Percentiles rank a stretch among this genome's conserved stretches.
Conservation (phyloP, 2,888 invertebrate genomes). For the Pharmacophagus antenor region DNA sequence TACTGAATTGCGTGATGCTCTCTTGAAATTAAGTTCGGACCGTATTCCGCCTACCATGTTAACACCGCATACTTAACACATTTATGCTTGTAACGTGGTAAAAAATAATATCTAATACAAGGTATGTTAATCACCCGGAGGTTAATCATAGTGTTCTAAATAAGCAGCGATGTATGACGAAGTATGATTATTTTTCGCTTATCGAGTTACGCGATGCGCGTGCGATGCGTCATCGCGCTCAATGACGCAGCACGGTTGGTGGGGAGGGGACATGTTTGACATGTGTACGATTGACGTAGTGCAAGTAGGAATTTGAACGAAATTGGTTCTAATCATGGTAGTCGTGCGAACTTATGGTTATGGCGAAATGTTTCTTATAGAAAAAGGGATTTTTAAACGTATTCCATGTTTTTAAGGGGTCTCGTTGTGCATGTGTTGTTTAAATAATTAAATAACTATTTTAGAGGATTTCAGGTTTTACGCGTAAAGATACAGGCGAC, state of each 20-base stretch:
- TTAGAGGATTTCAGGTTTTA: not conserved
- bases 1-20: slow-evolving; percentile 43
- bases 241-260: slow-evolving; percentile 47
- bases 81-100: slow-evolving; percentile 36
- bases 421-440: not conserved
- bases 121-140: slow-evolving; percentile 38
- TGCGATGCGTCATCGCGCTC: slow-evolving; percentile 42
- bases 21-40: slow-evolving; percentile 37
- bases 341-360: slow-evolving; percentile 12
- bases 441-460: no score
- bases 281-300: slow-evolving; percentile 44
- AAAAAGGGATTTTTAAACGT: not conserved
- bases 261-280: slow-evolving; percentile 42
- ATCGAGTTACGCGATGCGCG: slow-evolving; percentile 37
- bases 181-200: slow-evolving; percentile 33
- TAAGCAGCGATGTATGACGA: slow-evolving; percentile 48
- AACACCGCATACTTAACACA: slow-evolving; percentile 19
- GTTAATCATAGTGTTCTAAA: slow-evolving; percentile 40
- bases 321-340: slow-evolving; percentile 22
- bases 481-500: no score
- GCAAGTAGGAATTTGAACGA: slow-evolving; percentile 3
- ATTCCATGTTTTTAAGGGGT: not conserved
- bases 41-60: slow-evolving; percentile 37
- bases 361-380: slow-evolving; percentile 30
- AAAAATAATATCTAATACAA: slow-evolving; percentile 43